phyloP scores from a whole-genome alignment of 2,888 invertebrate genomes.

The Lingula anatina region DNA sequence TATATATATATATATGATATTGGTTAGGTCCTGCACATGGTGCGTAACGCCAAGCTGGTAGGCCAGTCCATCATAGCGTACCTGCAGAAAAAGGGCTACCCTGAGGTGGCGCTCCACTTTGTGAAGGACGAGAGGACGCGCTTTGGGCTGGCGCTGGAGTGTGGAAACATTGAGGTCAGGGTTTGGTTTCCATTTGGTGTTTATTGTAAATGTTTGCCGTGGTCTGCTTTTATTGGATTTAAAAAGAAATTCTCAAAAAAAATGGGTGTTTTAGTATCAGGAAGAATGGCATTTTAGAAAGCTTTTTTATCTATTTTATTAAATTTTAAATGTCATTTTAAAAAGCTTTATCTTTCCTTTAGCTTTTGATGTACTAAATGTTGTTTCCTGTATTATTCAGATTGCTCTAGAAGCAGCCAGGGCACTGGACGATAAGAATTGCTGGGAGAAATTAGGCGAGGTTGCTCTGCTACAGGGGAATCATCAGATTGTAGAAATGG shows the following conservation, averaged over 20 bases:
- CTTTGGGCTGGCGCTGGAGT: constrained; percentile 91
- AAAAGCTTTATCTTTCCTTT: background rate
- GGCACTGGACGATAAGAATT: constrained; percentile 84
- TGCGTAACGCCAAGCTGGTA: constrained; percentile 89
- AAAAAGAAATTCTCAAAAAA: background rate
- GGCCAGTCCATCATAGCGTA: constrained; percentile 99
- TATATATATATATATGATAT: too few relatives aligned
- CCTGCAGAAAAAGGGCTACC: constrained; percentile 97
- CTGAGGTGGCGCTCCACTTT: constrained; percentile 97
- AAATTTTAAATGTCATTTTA: background rate
- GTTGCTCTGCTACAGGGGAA: constrained; percentile 81
- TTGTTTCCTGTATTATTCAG: constrained; percentile 28
- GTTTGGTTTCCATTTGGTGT: background rate
- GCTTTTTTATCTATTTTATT: background rate
- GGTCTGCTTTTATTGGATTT: background rate
- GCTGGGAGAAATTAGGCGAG: constrained; percentile 94
- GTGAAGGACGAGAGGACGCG: constrained; percentile 98
- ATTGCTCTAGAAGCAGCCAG: constrained; percentile 90
- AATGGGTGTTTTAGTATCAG: background rate
- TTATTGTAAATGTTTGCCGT: background rate
- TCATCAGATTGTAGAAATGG: constrained; percentile 86
- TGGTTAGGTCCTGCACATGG: constrained; percentile 72
- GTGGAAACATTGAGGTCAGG: constrained; percentile 90
- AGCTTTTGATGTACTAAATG: background rate
- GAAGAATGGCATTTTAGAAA: background rate